These are phyloP conservation scores for Tonatia bakeri DNA, from an alignment of 2,113 vertebrate species.

Conservation along the genomic window DNA sequence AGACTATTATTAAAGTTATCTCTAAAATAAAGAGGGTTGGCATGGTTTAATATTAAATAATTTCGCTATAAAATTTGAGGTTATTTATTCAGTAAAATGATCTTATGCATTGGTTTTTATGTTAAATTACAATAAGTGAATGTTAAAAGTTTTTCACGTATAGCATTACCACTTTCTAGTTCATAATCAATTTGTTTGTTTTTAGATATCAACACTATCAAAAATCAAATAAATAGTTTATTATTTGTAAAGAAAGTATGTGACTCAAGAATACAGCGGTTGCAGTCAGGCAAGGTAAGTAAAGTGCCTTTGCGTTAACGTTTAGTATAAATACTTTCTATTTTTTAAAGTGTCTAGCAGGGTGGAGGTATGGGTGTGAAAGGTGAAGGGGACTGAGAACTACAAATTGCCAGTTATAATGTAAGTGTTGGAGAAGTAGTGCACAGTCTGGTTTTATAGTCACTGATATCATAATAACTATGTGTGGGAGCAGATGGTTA, in stretches of 20 bases:
- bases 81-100: background rate
- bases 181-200: conserved; percentile 69
- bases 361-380: background rate
- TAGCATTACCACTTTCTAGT: background rate
- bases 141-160: conserved; percentile 34
- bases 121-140: conserved; percentile 25
- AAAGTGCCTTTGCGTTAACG: conserved; percentile 33
- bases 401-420: background rate
- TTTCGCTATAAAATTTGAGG: background rate
- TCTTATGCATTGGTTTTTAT: background rate
- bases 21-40: background rate
- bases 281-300: conserved; percentile 98
- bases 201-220: conserved; percentile 98
- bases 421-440: background rate
- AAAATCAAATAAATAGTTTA: conserved; percentile 99
- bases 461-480: background rate
- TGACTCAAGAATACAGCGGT: conserved; percentile 97
- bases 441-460: no score
- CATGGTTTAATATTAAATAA: conserved; percentile 27
- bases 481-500: background rate
- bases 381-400: background rate
- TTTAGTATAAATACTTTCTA: conserved; percentile 18
- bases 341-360: background rate
- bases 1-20: background rate
- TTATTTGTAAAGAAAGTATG: conserved; percentile 99